phyloP scores from a whole-genome alignment of 2,113 vertebrate species.

The Monopterus albus region DNA sequence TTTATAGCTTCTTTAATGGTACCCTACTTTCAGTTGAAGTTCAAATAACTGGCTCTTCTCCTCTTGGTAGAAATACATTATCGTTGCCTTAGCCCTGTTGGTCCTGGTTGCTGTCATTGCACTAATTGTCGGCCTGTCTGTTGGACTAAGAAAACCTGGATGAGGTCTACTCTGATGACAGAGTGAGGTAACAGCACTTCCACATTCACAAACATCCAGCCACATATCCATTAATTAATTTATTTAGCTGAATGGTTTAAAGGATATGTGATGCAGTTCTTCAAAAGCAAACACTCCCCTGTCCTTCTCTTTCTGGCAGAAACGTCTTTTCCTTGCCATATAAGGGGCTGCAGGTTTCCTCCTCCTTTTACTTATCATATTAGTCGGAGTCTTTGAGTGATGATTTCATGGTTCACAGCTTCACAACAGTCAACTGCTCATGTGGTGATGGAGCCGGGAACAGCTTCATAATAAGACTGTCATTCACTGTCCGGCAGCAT shows the following conservation, averaged over 20 bases:
- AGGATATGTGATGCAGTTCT: not conserved
- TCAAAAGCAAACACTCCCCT: not conserved
- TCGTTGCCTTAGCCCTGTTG: constrained; percentile 85
- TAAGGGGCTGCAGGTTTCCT: constrained; percentile 84
- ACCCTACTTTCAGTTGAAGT: not conserved
- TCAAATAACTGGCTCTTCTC: constrained; percentile 47
- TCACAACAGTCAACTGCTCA: constrained; percentile 19
- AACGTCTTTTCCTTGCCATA: constrained; percentile 85
- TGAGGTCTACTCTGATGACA: constrained; percentile 57
- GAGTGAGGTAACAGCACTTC: constrained; percentile 60
- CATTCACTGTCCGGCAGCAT: constrained; percentile 38
- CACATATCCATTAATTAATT: not conserved
- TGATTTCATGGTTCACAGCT: constrained; percentile 18
- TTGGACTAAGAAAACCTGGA: constrained; percentile 84
- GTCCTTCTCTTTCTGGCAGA: constrained; percentile 83
- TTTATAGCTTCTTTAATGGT: not conserved
- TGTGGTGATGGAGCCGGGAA: constrained; percentile 17
- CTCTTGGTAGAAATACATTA: constrained; percentile 91
- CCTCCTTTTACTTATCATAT: constrained; percentile 87
- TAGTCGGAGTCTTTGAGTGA: constrained; percentile 76
- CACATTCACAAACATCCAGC: not conserved
- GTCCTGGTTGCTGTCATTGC: constrained; percentile 86
- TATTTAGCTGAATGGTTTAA: not conserved
- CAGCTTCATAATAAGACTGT: constrained; percentile 21
- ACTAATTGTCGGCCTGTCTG: constrained; percentile 91